phyloP scores from a whole-genome alignment of 2,888 invertebrate species.

The Ochlodes sylvanus region DNA sequence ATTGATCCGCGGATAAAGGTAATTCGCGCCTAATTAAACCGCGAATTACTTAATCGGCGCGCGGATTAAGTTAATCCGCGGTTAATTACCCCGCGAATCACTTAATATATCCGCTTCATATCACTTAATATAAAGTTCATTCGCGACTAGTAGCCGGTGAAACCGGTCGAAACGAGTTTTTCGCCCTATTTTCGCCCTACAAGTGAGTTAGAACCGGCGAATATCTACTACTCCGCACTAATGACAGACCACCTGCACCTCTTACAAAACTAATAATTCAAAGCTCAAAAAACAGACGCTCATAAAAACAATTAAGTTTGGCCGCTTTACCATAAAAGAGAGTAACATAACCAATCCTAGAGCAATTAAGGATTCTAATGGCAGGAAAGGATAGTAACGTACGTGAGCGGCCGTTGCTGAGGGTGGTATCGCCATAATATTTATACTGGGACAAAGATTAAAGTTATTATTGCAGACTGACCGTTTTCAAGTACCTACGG shows the following conservation, averaged over 20 bases:
- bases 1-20: no score
- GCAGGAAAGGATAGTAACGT: conserved; percentile 71
- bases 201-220: no score
- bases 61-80: no score
- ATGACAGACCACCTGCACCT: conserved; percentile 74
- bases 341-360: conserved; percentile 78
- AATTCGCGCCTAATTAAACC: no score
- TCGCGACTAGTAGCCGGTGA: no score
- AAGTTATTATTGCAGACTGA: conserved; percentile 36
- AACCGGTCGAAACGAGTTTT: no score
- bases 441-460: conserved; percentile 52
- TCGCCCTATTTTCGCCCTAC: no score
- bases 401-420: conserved; percentile 59
- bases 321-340: conserved; percentile 82
- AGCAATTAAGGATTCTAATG: conserved; percentile 82
- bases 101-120: no score
- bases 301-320: conserved; percentile 83
- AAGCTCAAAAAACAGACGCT: conserved; percentile 73
- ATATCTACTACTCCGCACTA: no score
- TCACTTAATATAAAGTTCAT: no score
- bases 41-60: no score
- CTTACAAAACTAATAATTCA: conserved; percentile 72
- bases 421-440: conserved; percentile 50
- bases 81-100: no score
- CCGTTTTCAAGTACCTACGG: conserved; percentile 16